Base-by-base conservation (phyloP, 2,797 vertebrate genomes). In the Lycodopsis pacificus region DNA sequence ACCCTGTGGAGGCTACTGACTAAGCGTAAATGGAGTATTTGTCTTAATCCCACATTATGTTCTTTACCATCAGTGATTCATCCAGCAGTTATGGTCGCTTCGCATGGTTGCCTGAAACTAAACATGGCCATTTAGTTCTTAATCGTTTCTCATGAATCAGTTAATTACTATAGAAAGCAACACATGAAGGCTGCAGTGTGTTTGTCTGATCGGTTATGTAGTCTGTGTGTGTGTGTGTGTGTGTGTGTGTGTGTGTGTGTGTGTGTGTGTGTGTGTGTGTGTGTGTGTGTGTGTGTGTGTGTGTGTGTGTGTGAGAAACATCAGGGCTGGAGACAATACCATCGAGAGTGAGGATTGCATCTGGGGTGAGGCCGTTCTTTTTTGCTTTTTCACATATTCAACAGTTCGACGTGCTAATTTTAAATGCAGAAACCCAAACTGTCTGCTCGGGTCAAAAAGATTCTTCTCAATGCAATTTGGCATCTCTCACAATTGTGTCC, bases 391-490 rank as follows among this genome's bases (percentile, higher is more conserved):
- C 4, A 63, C 34, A 65, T 76, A 62, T 34, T 27, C 34, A 48
- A 38, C 40, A 34, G 36, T 13, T 34, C 42, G 30, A 58, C 51
- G 4, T 32, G 19, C 3, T 58, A 4, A 58, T 22, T 71, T 71
- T 42, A 19, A 71, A 38, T 48, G 65, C 20, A 49, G 27, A 7
- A 34, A 40, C 56, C 8, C 59, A 32, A 42, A 46, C n/a, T 19
- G 7, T 68, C 64, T 49, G 49, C 46, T 34, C 44, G 65, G 38
- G 49, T 53, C 30, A 74, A 62, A 69, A 56, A 17, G 5, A 67
- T 64, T 49, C 27, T 25, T 65, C 25, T 42, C 44, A 76, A 51
- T 64, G 46, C 44, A 65, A 61, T 72, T 73, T 40, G 11, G 40
- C 36, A 62, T 73, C 48, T 56, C n/a, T 40, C 27, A 22, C 12